Evolutionary conservation across 2,888 invertebrate species (phyloP), one percentile per base, ranked within the genome.

Genomic region (Dolomedes plantarius): DNA sequence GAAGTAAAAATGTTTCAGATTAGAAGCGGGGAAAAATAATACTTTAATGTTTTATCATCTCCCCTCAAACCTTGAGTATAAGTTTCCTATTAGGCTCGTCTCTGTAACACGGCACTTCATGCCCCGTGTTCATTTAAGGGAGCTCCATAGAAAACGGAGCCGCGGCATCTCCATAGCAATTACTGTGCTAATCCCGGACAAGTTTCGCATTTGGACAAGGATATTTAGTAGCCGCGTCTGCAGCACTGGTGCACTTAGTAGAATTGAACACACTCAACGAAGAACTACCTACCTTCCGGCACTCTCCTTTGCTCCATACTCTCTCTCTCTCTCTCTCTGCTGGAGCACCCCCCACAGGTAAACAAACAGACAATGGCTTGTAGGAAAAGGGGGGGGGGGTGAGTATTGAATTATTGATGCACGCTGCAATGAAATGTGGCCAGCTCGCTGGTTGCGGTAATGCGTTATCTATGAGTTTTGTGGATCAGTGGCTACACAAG

Each of bases 381-480:
- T 31, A 69, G 31, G 19, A 71, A 32, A 32, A 19, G 46, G 32
- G 7, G 62, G 62, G 39, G 36, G 39, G 1, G 3, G 23, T 69
- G 31, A 39, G 72, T 68, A 85, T 85, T 85, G 83, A 77, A 85
- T 85, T 85, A 85, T 85, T 85, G 83, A 85, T 85, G 83, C 41
- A n/a, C 11, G n/a, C 16, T 31, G 29, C n/a, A 50, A 62, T 41
- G 75, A 39, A 74, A 69, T 69, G 75, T 6, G 64, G 41, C n/a
- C 39, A 39, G 23, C 36, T 69, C 13, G 31, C 13, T 16, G 19
- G 41, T 5, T 27, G 13, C 39, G 27, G 69, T 28, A 39, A 41
- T 7, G 28, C 28, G 39, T 39, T 69, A 41, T 69, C 65, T 65
- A 16, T 1, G 31, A 29, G 31, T 29, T n/a, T 29, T 31, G 31